These are phyloP conservation scores for Bombyx huttoni DNA, from an alignment of 2,888 invertebrate genomes.

Conservation along the genomic window DNA sequence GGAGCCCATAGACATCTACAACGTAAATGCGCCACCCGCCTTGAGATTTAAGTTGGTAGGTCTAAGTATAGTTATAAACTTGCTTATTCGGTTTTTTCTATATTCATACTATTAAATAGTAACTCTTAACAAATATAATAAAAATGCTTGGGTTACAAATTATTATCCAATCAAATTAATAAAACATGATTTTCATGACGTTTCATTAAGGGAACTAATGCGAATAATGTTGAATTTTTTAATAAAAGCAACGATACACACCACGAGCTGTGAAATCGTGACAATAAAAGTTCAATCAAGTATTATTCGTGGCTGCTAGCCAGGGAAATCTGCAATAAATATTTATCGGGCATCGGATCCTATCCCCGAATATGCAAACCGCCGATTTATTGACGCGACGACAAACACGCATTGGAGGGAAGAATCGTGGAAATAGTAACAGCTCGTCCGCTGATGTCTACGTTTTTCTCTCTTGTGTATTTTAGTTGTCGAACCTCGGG, in stretches of 20 bases:
- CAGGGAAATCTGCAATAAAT: constrained; percentile 21
- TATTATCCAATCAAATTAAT: no score
- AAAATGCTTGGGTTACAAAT: no score
- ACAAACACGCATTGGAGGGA: constrained; percentile 13
- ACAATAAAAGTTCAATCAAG: constrained; percentile 2
- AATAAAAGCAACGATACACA: neutral
- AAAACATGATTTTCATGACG: no score
- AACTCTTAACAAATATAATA: no score
- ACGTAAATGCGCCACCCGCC: no score
- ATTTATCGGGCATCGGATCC: constrained; percentile 15
- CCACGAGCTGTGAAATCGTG: neutral
- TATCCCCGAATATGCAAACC: constrained; percentile 23
- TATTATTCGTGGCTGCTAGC: constrained; percentile 9
- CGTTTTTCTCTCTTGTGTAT: constrained; percentile 7
- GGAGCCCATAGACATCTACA: no score
- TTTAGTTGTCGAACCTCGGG: constrained; percentile 37
- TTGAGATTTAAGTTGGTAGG: no score
- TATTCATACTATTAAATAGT: no score
- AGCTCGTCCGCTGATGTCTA: constrained; percentile 2
- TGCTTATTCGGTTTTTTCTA: no score
- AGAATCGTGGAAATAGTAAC: constrained; percentile 23
- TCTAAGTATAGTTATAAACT: no score
- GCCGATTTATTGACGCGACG: constrained; percentile 18
- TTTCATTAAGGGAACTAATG: no score
- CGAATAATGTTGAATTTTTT: neutral